phyloP scores from a whole-genome alignment of 2,888 invertebrate species.

The Xanthia togata region DNA sequence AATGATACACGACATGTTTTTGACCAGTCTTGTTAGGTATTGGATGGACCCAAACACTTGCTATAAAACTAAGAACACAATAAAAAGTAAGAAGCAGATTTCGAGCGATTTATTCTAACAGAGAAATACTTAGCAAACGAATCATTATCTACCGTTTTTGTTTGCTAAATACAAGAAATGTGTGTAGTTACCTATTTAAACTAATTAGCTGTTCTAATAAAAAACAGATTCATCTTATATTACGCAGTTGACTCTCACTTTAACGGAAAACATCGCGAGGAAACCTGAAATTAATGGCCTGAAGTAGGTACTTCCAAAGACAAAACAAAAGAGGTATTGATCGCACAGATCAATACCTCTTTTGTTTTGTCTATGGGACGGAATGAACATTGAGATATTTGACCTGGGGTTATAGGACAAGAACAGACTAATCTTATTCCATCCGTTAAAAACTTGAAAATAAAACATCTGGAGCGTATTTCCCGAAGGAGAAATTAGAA shows the following conservation, averaged over 20 bases:
- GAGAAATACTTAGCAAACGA: background rate
- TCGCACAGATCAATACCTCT: slow-evolving; percentile 5
- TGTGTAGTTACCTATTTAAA: background rate
- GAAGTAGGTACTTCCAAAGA: background rate
- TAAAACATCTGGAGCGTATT: background rate
- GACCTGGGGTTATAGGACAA: background rate
- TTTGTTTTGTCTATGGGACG: background rate
- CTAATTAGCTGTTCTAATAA: too few species aligned
- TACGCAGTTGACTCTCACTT: background rate
- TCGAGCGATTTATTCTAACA: background rate
- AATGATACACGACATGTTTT: background rate
- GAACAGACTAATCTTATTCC: background rate
- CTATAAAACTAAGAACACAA: background rate
- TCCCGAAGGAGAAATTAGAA: background rate
- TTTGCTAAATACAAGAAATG: background rate
- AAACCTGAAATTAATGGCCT: slow-evolving; percentile 12
- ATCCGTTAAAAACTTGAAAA: background rate
- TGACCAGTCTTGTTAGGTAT: background rate
- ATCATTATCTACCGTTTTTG: too few species aligned
- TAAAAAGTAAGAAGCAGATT: background rate
- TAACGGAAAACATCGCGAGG: background rate
- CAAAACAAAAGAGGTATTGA: too few species aligned
- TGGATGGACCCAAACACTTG: too few species aligned
- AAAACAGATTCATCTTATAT: background rate
- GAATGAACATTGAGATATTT: background rate